phyloP scores from a whole-genome alignment of 2,797 vertebrate species.

The Melanogrammus aeglefinus region DNA sequence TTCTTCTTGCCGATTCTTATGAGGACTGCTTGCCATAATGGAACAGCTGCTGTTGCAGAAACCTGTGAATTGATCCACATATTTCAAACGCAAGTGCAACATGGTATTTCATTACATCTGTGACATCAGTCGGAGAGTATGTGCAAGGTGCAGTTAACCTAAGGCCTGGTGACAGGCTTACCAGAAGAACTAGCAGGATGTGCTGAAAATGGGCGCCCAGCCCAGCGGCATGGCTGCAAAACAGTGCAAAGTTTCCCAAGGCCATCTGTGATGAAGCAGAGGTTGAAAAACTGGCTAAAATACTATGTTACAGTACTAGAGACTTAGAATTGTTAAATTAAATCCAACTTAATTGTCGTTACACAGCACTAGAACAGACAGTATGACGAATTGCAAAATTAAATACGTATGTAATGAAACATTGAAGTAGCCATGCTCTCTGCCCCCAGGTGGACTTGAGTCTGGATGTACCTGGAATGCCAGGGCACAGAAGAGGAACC shows the following conservation, averaged over 20 bases:
- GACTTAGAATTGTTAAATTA: background rate
- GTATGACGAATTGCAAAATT: background rate
- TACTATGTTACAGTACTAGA: background rate
- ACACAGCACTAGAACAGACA: background rate
- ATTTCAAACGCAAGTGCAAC: slow-evolving; percentile 8
- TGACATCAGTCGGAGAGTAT: background rate
- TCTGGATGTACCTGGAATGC: slow-evolving; percentile 71
- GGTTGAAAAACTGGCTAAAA: background rate
- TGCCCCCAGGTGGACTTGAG: background rate
- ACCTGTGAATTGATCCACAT: slow-evolving; percentile 44
- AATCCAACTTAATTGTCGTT: background rate
- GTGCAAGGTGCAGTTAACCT: background rate
- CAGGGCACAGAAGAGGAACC: slow-evolving; percentile 66
- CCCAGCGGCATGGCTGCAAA: slow-evolving; percentile 71
- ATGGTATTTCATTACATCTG: background rate
- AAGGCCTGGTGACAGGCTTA: slow-evolving; percentile 40
- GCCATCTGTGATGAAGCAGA: slow-evolving; percentile 61
- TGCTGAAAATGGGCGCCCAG: slow-evolving; percentile 70
- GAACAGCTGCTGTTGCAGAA: slow-evolving; percentile 68
- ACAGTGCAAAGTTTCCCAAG: slow-evolving; percentile 76
- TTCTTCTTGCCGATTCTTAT: slow-evolving; percentile 74
- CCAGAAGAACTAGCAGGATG: slow-evolving; percentile 72
- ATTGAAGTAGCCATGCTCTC: background rate
- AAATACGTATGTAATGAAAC: background rate
- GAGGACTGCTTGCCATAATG: slow-evolving; percentile 72